Evolutionary conservation across 2,888 invertebrate genomes (phyloP), one percentile per base, ranked within the genome.

Genomic region (Conops quadrifasciatus): DNA sequence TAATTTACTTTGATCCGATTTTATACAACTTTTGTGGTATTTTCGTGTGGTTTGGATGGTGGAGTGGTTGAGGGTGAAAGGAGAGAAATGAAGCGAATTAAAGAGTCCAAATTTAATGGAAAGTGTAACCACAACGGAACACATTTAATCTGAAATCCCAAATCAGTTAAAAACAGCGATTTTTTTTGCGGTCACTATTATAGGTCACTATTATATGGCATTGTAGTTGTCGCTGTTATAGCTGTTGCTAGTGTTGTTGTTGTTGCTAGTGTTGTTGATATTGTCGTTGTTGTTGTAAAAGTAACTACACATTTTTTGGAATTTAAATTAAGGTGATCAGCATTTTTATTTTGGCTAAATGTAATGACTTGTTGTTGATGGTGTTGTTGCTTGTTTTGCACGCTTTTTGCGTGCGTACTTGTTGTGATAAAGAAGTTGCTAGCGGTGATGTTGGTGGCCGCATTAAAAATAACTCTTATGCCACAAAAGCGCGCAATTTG

Each of bases 281-380:
- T 43, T 30, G 56, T 36, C 11, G 21, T 36, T 56, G 36, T 13
- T 68, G 36, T 15, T 68, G 56, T 63, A 63, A 24, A 58, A 56
- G 58, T 21, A 68, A 36, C 21, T 28, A 69, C 72, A 65, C 62
- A 66, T 69, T 72, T 72, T 66, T 65, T 53, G 30, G 58, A 58
- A 63, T 67, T 72, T 68, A 70, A 72, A 72, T 72, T 72, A 72
- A 70, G 62, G 63, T 56, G 72, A 70, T 72, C 67, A 67, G 43
- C 53, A 43, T 63, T 67, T 70, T 71, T 71, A 67, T 36, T 36
- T 7, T 36, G 36, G 36, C 36, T 16, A 2, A 26, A 58, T 24
- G 26, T 28, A 26, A 58, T 58, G 24, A 26, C 56, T 19, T 49
- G 47, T 49, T 68, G 7, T 68, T 13, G 26, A 28, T 60, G 19